Conservation (phyloP, 1,140 invertebrate species). For the Camponotus vicinus region DNA sequence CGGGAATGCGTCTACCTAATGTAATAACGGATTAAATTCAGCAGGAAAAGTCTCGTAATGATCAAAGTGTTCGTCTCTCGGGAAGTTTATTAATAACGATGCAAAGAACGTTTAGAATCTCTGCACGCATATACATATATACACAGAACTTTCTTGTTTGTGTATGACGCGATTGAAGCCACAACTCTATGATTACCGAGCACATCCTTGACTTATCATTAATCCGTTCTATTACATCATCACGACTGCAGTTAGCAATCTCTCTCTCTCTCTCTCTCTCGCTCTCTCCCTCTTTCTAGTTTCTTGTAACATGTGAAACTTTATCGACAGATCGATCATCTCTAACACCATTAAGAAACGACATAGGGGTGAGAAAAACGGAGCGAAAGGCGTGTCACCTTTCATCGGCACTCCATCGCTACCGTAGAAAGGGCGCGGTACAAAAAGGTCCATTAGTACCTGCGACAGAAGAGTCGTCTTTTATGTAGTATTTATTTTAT, state of each 20-base stretch:
- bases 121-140: background rate
- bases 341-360: background rate
- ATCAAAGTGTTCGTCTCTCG: conserved; percentile 34
- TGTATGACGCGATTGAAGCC: background rate
- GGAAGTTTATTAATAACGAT: conserved; percentile 20
- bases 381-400: conserved; percentile 57
- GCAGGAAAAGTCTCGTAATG: background rate
- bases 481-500: conserved; percentile 52
- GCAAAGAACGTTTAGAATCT: background rate
- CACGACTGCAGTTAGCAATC: background rate
- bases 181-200: background rate
- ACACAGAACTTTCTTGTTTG: background rate
- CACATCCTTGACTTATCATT: background rate
- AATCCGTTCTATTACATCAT: background rate
- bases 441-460: conserved; percentile 66
- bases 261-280: no score
- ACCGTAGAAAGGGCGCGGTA: conserved; percentile 15
- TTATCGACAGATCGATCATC: conserved; percentile 57
- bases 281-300: no score
- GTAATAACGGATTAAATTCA: conserved; percentile 40
- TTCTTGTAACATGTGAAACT: background rate
- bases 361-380: background rate
- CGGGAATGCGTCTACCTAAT: conserved; percentile 51
- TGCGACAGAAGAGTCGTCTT: conserved; percentile 43
- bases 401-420: conserved; percentile 21